A percentile compares a stretch with the other conserved stretches of the same genome.
phyloP scores from a whole-genome alignment of 35 echinoderm and acorn worm genomes.

The Diadema setosum region DNA sequence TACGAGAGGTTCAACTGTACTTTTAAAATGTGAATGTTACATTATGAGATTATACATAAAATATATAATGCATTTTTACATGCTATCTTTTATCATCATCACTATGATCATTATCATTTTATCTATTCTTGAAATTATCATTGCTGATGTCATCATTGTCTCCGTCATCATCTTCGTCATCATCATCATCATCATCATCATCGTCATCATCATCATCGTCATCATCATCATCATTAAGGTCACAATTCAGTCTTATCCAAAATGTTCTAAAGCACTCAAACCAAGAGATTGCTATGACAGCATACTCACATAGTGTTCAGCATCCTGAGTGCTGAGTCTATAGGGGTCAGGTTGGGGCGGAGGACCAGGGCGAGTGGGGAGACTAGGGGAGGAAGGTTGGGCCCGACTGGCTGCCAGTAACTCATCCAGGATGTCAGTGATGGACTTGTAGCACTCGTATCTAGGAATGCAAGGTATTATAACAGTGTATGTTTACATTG shows the following conservation, averaged over 20 bases:
- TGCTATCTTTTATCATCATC: background rate
- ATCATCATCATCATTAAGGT: background rate
- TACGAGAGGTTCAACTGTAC: too few relatives aligned
- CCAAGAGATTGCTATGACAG: too few relatives aligned
- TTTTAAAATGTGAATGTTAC: too few relatives aligned
- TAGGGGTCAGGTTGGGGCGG: slow-evolving; percentile 71
- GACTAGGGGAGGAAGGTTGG: slow-evolving; percentile 66
- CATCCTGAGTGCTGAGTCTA: slow-evolving; percentile 63
- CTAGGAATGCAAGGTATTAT: too few relatives aligned
- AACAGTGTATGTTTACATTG: too few relatives aligned
- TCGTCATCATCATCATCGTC: background rate
- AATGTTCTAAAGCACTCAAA: background rate
- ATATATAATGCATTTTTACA: too few relatives aligned
- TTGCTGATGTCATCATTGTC: background rate
- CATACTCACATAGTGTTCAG: slow-evolving; percentile 81
- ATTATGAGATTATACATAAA: too few relatives aligned
- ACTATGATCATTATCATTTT: background rate
- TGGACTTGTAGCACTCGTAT: slow-evolving; percentile 91
- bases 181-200: too few relatives aligned
- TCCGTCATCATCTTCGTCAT: too few relatives aligned
- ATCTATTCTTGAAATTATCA: background rate
- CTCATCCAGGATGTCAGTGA: slow-evolving; percentile 85
- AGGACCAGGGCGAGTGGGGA: slow-evolving; percentile 80
- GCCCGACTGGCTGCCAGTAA: slow-evolving; percentile 59
- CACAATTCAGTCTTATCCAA: background rate